These are phyloP conservation scores for Phaenicophaeus curvirostris DNA, from an alignment of 2,797 vertebrate species.

Conservation along the genomic window DNA sequence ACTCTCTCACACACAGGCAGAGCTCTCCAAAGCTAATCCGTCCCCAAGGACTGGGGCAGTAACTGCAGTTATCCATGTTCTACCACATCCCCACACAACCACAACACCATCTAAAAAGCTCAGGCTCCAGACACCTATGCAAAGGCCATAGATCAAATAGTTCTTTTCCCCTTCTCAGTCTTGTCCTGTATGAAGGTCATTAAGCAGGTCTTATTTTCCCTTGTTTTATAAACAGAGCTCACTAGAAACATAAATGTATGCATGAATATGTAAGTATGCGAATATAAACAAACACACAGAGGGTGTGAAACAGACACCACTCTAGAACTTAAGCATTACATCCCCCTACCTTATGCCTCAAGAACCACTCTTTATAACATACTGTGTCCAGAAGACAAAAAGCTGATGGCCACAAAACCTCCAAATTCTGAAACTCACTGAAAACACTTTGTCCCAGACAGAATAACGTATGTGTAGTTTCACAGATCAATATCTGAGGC, in stretches of 20 bases:
- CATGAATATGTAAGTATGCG: background rate
- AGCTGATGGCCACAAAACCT: background rate
- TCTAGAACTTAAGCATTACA: background rate
- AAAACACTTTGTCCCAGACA: background rate
- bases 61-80: background rate
- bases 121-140: background rate
- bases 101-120: background rate
- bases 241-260: background rate
- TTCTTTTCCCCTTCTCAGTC: background rate
- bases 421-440: background rate
- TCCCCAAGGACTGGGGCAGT: background rate
- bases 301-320: background rate
- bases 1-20: background rate
- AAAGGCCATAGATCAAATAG: slow-evolving; percentile 26
- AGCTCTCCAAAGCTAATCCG: background rate
- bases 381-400: background rate
- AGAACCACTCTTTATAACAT: background rate
- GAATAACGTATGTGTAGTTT: background rate
- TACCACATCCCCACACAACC: background rate
- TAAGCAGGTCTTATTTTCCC: slow-evolving; percentile 18
- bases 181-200: background rate
- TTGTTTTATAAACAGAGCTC: slow-evolving; percentile 29
- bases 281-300: background rate
- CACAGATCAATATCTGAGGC: background rate
- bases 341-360: background rate